phyloP scores from a whole-genome alignment of 2,113 vertebrate species.

The Periophthalmodon schlosseri region DNA sequence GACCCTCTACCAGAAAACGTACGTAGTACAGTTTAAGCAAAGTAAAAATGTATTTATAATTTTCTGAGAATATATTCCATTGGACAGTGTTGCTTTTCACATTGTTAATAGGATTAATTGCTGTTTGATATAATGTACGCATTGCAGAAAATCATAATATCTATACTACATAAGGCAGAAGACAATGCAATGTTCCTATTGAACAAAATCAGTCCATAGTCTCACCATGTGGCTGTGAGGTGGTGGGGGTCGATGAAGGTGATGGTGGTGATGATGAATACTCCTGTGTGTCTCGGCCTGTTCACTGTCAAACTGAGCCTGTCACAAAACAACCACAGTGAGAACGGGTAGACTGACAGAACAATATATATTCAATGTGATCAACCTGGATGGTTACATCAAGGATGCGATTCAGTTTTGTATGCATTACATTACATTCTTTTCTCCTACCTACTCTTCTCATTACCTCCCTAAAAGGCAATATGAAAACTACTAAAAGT shows the following conservation, averaged over 20 bases:
- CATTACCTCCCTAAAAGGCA: not conserved
- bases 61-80: not conserved
- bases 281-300: constrained; percentile 29
- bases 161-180: not conserved
- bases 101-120: not conserved
- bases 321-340: not conserved
- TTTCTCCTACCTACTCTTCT: not conserved
- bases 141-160: not conserved
- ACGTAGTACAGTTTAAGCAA: not conserved
- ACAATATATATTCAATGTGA: not conserved
- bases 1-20: too few species aligned
- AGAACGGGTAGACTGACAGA: not conserved
- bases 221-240: constrained; percentile 39
- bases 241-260: constrained; percentile 19
- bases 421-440: not conserved
- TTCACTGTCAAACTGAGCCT: constrained; percentile 78
- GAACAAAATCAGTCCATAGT: not conserved
- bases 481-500: not conserved
- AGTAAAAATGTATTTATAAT: not conserved
- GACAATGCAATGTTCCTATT: not conserved
- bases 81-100: not conserved
- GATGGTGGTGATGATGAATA: constrained; percentile 23
- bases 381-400: too few species aligned
- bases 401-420: not conserved
- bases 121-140: not conserved